These are phyloP conservation scores for Montipora cactus DNA, from an alignment of 64 coral and sea anemone species.

Conservation along the genomic window DNA sequence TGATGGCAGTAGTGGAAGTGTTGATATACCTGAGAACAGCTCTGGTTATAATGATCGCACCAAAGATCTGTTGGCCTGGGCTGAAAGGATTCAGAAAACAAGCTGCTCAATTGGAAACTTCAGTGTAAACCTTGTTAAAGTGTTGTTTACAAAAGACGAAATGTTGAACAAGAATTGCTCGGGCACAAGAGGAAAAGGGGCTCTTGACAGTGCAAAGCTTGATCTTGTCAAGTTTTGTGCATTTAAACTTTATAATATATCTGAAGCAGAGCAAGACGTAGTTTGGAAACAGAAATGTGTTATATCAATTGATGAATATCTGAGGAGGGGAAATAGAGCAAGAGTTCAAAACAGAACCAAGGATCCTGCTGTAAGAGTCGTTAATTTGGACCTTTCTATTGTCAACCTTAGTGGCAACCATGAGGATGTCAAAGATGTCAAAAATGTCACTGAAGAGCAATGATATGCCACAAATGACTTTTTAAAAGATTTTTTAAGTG, in stretches of 20 bases:
- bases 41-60: constrained; percentile 33
- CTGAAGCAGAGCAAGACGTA: constrained; percentile 51
- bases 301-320: constrained; percentile 72
- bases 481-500: background rate
- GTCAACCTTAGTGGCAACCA: background rate
- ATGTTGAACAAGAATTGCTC: constrained; percentile 69
- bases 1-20: constrained; percentile 2
- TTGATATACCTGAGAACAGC: background rate
- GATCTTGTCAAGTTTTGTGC: constrained; percentile 69
- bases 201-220: constrained; percentile 68
- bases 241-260: constrained; percentile 60
- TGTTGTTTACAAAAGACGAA: constrained; percentile 72
- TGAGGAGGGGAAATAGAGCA: constrained; percentile 66
- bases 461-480: background rate
- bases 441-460: background rate
- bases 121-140: constrained; percentile 62
- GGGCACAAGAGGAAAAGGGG: constrained; percentile 66
- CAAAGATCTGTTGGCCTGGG: constrained; percentile 63
- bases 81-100: constrained; percentile 63
- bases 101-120: constrained; percentile 79
- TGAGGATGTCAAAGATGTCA: background rate
- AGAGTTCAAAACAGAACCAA: constrained; percentile 24
- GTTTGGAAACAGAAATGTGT: constrained; percentile 74
- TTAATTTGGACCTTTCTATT: constrained; percentile 6
- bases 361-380: background rate